Conservation (phyloP, 2,113 vertebrate species). For the Labeo catla region DNA sequence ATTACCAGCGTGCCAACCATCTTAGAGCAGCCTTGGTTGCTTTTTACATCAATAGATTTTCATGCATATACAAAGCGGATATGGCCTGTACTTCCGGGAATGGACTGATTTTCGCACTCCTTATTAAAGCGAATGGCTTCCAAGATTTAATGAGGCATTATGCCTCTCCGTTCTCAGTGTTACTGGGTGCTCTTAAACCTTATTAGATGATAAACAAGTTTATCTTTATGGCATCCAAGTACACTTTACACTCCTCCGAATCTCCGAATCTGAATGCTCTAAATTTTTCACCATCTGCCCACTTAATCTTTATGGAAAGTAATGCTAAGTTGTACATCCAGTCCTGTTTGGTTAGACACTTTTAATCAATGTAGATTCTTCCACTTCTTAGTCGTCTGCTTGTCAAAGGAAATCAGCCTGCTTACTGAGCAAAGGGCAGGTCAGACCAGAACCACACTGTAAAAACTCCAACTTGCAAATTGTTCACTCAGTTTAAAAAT, state of each 20-base stretch:
- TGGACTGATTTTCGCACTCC: neutral
- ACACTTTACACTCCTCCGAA: neutral
- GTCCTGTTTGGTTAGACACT: neutral
- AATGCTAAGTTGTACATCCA: neutral
- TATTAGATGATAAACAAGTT: constrained; percentile 12
- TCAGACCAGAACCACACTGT: neutral
- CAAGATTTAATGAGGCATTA: neutral
- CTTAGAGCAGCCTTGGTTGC: neutral
- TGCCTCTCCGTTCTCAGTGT: neutral
- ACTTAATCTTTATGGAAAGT: neutral
- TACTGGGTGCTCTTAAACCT: constrained; percentile 4
- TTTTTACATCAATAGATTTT: constrained; percentile 9
- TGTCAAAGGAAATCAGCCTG: neutral
- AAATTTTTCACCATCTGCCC: neutral
- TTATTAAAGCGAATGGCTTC: neutral
- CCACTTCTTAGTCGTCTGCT: neutral
- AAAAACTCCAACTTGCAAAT: no score
- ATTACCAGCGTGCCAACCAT: neutral
- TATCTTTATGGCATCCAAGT: neutral
- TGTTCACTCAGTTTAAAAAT: no score
- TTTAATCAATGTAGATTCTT: neutral
- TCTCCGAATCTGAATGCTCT: neutral
- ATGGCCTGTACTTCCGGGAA: neutral
- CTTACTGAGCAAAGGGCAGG: neutral
- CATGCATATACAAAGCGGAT: neutral